Percentiles rank a stretch among this genome's conserved stretches.
These are phyloP conservation scores for Neoascia interrupta DNA, from an alignment of 2,888 invertebrate species.

Conservation along the genomic window DNA sequence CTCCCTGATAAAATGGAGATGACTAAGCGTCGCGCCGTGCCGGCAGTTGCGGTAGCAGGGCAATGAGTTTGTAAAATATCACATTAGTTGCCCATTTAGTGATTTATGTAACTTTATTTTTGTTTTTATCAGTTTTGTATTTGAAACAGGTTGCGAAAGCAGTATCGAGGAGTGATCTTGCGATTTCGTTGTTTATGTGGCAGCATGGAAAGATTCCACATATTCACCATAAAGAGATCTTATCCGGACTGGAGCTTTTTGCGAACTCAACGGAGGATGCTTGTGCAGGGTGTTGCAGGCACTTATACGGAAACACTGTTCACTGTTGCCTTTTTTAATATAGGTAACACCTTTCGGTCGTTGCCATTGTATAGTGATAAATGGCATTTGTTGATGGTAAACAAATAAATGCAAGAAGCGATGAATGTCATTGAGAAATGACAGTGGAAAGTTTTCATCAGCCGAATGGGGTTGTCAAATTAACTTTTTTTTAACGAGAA, in stretches of 20 bases:
- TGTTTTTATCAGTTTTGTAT: slow-evolving; percentile 11
- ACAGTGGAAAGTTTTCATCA: slow-evolving; percentile 5
- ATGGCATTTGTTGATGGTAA: too few species aligned
- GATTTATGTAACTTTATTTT: slow-evolving; percentile 38
- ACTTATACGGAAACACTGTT: neutral
- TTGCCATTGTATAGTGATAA: neutral
- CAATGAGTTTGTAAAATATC: slow-evolving; percentile 18
- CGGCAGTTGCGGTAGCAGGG: slow-evolving; percentile 14
- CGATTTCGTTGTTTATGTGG: slow-evolving; percentile 36
- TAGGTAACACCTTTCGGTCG: neutral
- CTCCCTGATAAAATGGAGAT: slow-evolving; percentile 1
- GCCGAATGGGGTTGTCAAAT: neutral
- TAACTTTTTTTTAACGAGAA: too few species aligned
- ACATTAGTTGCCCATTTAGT: slow-evolving; percentile 27
- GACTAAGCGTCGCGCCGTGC: slow-evolving; percentile 25
- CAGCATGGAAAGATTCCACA: slow-evolving; percentile 26
- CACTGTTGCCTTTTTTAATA: neutral
- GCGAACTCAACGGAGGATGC: too few species aligned
- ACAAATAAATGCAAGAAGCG: too few species aligned
- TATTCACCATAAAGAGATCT: neutral
- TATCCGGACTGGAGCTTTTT: too few species aligned
- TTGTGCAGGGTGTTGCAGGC: slow-evolving; percentile 1
- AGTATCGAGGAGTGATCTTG: too few species aligned
- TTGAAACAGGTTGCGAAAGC: neutral
- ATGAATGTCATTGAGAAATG: too few species aligned